A percentile compares a stretch with the other conserved stretches of the same genome.
Conservation (phyloP, 30 jellyfish, hydroid and myxozoan species). For the Mastigias papua region DNA sequence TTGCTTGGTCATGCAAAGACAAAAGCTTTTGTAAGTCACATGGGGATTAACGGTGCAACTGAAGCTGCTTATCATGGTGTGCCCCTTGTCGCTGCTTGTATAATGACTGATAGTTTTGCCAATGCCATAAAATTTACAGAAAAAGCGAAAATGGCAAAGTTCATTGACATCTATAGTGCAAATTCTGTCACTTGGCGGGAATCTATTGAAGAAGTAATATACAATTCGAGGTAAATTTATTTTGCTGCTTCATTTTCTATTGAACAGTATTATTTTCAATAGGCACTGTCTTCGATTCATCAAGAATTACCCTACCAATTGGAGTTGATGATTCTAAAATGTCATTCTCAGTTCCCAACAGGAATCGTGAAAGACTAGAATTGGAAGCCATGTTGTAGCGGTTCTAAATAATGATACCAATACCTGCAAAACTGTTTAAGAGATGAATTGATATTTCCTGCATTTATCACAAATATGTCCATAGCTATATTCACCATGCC, state of each 20-base stretch:
- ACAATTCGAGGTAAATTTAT: constrained; percentile 21
- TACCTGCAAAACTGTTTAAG: too few species aligned
- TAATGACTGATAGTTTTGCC: constrained; percentile 43
- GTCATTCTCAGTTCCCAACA: too few species aligned
- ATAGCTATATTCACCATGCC: too few species aligned
- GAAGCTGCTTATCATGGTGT: constrained; percentile 81
- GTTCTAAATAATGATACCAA: too few species aligned
- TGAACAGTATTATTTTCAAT: too few species aligned
- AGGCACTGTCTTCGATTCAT: too few species aligned
- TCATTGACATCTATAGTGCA: constrained; percentile 34
- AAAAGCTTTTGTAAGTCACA: constrained; percentile 73
- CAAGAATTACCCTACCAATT: too few species aligned
- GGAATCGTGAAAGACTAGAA: too few species aligned
- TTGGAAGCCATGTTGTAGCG: too few species aligned
- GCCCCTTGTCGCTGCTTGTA: constrained; percentile 61
- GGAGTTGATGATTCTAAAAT: too few species aligned
- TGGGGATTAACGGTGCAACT: constrained; percentile 71
- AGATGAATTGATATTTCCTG: too few species aligned
- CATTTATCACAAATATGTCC: too few species aligned
- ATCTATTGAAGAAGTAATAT: constrained; percentile 30
- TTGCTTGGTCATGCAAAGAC: constrained; percentile 64
- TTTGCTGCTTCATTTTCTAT: neutral
- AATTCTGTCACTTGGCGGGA: constrained; percentile 24
- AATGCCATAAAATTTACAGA: constrained; percentile 8
- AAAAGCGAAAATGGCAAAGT: constrained; percentile 59